Conservation (phyloP, 2,113 vertebrate genomes). For the Stictonetta naevosa region DNA sequence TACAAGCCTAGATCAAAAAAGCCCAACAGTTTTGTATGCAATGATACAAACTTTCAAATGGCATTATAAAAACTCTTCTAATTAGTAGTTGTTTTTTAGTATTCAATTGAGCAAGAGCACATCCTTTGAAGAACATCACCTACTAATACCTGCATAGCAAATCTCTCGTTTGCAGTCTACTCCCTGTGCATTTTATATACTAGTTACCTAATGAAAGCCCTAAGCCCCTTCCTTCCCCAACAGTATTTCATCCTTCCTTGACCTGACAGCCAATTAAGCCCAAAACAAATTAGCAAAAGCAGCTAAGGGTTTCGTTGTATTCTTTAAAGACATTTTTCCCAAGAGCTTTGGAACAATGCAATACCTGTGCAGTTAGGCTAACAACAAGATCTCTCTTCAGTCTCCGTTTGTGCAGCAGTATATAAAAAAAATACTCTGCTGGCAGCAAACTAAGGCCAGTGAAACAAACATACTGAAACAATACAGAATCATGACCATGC, state of each 20-base stretch:
- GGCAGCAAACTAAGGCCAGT: not conserved
- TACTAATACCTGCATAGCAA: not conserved
- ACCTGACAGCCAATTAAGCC: not conserved
- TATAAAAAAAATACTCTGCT: constrained; percentile 1
- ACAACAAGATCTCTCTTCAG: not conserved
- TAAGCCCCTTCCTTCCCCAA: not conserved
- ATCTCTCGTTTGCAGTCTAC: not conserved
- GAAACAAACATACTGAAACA: not conserved
- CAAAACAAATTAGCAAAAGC: constrained; percentile 4
- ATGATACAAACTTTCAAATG: not conserved
- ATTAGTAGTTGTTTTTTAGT: not conserved
- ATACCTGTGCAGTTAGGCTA: not conserved
- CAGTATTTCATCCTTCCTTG: not conserved
- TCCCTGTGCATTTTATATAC: not conserved
- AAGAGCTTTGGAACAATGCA: not conserved
- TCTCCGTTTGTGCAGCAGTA: not conserved
- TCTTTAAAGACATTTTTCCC: not conserved
- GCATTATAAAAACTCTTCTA: not conserved
- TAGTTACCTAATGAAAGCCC: not conserved
- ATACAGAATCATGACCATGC: not conserved
- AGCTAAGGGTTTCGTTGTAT: not conserved
- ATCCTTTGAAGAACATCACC: not conserved
- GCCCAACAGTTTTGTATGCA: not conserved
- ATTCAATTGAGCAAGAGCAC: not conserved
- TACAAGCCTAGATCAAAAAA: not conserved